Percentiles rank a stretch among this genome's conserved stretches.
phyloP scores from a whole-genome alignment of 2,797 vertebrate genomes.

The Mormyrops boulengeri region DNA sequence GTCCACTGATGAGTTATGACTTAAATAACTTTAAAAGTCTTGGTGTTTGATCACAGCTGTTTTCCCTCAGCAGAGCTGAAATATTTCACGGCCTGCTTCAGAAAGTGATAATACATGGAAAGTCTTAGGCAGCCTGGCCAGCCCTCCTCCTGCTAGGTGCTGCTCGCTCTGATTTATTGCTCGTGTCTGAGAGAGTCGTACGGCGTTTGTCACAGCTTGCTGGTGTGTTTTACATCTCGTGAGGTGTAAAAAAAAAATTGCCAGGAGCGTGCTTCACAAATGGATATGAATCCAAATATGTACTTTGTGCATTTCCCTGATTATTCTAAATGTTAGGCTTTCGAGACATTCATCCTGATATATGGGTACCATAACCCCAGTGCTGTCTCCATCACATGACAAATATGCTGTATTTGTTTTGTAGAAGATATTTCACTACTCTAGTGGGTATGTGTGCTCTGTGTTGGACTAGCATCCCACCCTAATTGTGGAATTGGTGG shows the following conservation, averaged over 20 bases:
- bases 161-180: background rate
- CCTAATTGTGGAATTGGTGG: background rate
- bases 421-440: background rate
- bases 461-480: background rate
- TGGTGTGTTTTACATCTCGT: background rate
- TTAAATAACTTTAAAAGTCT: conserved; percentile 5
- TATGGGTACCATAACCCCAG: background rate
- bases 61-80: conserved; percentile 9
- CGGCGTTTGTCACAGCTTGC: background rate
- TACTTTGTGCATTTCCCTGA: background rate
- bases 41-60: conserved; percentile 10
- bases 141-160: background rate
- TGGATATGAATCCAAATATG: background rate
- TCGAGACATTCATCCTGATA: background rate
- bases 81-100: conserved; percentile 10
- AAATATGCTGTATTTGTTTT: background rate
- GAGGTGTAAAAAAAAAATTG: background rate
- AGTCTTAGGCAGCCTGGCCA: background rate
- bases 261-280: background rate
- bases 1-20: background rate
- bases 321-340: background rate
- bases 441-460: background rate
- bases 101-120: background rate
- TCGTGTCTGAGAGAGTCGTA: background rate
- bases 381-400: background rate